A percentile compares a stretch with the other conserved stretches of the same genome.
Conservation (phyloP, 2,113 vertebrate genomes). For the Tragelaphus buxtoni region DNA sequence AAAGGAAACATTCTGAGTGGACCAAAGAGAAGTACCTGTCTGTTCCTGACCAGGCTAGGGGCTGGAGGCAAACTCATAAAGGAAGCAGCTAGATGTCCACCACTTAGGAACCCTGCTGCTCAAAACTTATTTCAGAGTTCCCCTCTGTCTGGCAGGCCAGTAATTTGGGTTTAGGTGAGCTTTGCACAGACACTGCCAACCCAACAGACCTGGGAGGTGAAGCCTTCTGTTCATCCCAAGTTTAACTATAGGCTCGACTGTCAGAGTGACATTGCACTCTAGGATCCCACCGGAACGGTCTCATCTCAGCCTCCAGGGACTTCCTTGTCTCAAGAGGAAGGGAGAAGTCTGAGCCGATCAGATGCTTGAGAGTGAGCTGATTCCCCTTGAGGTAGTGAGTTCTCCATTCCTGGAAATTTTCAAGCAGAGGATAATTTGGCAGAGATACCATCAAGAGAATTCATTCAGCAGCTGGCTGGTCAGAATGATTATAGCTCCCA, state of each 20-base stretch:
- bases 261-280: neutral
- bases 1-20: neutral
- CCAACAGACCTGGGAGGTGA: slow-evolving; percentile 13
- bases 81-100: slow-evolving; percentile 32
- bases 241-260: neutral
- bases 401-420: neutral
- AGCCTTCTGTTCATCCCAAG: neutral
- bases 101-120: slow-evolving; percentile 29
- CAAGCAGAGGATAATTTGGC: neutral
- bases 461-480: neutral
- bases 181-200: slow-evolving; percentile 11
- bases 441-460: neutral
- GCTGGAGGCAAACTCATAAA: neutral
- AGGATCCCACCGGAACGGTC: neutral
- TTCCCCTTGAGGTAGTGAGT: neutral
- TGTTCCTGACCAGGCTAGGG: neutral
- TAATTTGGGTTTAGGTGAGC: slow-evolving; percentile 28
- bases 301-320: neutral
- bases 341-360: neutral
- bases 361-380: neutral
- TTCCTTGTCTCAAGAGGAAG: neutral
- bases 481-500: neutral
- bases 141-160: slow-evolving; percentile 37
- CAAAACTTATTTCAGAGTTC: slow-evolving; percentile 50
- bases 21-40: neutral